Evolutionary conservation across 2,113 vertebrate genomes (phyloP).

Genomic region (Brachionichthys hirsutus): DNA sequence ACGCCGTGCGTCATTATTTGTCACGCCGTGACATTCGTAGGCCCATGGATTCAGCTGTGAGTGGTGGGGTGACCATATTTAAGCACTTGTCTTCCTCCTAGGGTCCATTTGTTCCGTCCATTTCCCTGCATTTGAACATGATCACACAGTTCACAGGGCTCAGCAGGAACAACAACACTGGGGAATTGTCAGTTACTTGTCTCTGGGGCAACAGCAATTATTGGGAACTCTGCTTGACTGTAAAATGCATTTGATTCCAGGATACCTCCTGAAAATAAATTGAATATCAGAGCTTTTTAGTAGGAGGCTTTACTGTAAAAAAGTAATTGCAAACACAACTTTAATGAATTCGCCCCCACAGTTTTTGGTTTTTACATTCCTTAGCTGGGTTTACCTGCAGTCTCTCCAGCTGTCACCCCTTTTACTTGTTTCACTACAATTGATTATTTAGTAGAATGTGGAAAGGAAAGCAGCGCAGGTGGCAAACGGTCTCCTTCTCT

Average conservation of each 20-base stretch:
- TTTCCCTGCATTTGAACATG: slow-evolving; percentile 55
- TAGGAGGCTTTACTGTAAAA: not conserved
- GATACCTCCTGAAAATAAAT: not conserved
- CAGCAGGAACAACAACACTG: slow-evolving; percentile 39
- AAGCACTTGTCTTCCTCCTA: slow-evolving; percentile 35
- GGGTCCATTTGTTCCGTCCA: slow-evolving; percentile 50
- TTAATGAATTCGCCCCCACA: slow-evolving; percentile 12
- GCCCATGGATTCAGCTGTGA: slow-evolving; percentile 34
- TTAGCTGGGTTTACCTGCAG: slow-evolving; percentile 6
- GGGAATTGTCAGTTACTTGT: slow-evolving; percentile 64
- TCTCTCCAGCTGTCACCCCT: slow-evolving; percentile 19
- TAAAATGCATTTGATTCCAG: slow-evolving; percentile 15
- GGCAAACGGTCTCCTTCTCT: slow-evolving; percentile 18
- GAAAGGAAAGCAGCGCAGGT: slow-evolving; percentile 39
- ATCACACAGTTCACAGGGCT: slow-evolving; percentile 49
- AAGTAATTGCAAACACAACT: not conserved
- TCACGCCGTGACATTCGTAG: slow-evolving; percentile 15
- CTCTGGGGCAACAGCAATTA: slow-evolving; percentile 55
- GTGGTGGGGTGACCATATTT: slow-evolving; percentile 23
- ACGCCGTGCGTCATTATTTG: not conserved
- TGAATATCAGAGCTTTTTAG: slow-evolving; percentile 4
- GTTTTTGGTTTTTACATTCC: slow-evolving; percentile 3
- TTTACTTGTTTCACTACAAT: slow-evolving; percentile 21
- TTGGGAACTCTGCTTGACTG: slow-evolving; percentile 49
- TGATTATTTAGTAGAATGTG: slow-evolving; percentile 47